These are phyloP conservation scores for Catamblyrhynchus diadema DNA, from an alignment of 2,797 vertebrate species.

Conservation along the genomic window DNA sequence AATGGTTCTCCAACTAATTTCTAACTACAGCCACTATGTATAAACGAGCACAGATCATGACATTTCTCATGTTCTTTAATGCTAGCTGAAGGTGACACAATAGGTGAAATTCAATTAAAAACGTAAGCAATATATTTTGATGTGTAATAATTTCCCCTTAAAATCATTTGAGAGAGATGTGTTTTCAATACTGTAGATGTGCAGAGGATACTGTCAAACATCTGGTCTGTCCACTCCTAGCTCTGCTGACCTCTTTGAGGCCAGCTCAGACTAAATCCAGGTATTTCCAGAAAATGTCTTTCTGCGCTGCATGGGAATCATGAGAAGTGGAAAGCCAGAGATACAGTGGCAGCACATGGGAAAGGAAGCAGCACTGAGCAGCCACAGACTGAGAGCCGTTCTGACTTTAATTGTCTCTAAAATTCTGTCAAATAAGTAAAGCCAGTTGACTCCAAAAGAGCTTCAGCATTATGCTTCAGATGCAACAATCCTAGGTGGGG, in stretches of 20 bases:
- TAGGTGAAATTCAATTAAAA: background rate
- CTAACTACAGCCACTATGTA: background rate
- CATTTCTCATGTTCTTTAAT: background rate
- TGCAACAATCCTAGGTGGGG: background rate
- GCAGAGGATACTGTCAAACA: background rate
- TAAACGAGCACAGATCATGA: background rate
- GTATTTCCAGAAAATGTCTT: background rate
- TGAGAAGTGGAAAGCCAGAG: background rate
- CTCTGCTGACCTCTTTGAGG: background rate
- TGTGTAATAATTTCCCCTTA: background rate
- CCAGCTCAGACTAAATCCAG: background rate
- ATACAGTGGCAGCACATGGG: background rate
- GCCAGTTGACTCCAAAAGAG: background rate
- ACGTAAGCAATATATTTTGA: background rate
- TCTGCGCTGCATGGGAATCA: fast-evolving
- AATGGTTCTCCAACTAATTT: background rate
- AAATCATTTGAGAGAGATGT: background rate
- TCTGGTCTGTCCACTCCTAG: background rate
- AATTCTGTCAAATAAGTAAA: background rate
- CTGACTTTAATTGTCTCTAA: background rate
- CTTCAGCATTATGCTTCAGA: background rate
- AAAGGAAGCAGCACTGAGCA: background rate
- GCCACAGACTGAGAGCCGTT: background rate
- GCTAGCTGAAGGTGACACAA: background rate
- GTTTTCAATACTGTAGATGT: background rate